These are phyloP conservation scores for Heterotilapia buettikoferi DNA, from an alignment of 2,113 vertebrate genomes.

Conservation along the genomic window DNA sequence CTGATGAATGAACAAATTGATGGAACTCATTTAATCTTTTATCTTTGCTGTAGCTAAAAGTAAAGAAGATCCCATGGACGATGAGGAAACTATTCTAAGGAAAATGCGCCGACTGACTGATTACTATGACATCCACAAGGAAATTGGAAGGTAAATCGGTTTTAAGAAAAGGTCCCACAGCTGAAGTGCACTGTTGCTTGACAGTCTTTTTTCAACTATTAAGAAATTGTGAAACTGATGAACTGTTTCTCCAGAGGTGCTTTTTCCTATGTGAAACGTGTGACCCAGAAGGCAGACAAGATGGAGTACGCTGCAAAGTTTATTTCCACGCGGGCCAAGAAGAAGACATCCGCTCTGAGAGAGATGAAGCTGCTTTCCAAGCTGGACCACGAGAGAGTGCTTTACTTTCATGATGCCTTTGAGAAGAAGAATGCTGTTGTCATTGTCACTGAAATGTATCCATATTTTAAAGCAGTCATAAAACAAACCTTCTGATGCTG, in stretches of 20 bases:
- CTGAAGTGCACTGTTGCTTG: neutral
- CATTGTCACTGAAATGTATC: constrained; percentile 94
- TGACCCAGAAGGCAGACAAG: constrained; percentile 82
- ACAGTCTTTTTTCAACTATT: neutral
- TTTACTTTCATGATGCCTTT: constrained; percentile 93
- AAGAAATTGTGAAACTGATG: neutral
- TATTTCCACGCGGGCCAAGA: constrained; percentile 87
- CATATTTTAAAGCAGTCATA: constrained; percentile 17
- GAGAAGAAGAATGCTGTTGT: constrained; percentile 89
- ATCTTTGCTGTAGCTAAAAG: constrained; percentile 37
- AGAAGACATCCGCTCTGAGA: constrained; percentile 78
- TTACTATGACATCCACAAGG: constrained; percentile 89
- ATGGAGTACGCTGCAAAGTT: constrained; percentile 91
- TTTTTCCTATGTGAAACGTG: constrained; percentile 93
- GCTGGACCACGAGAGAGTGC: constrained; percentile 85
- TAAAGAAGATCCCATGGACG: constrained; percentile 73
- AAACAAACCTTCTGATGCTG: neutral
- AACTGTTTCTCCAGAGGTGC: constrained; percentile 76
- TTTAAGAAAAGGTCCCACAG: neutral
- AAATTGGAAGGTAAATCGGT: constrained; percentile 83
- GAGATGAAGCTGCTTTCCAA: constrained; percentile 86
- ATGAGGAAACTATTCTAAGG: constrained; percentile 77
- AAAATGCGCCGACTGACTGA: constrained; percentile 85
- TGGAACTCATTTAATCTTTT: neutral
- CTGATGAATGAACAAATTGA: neutral